A percentile compares a stretch with the other conserved stretches of the same genome.
phyloP scores from a whole-genome alignment of 1,140 invertebrate genomes.

The Latrodectus geometricus region DNA sequence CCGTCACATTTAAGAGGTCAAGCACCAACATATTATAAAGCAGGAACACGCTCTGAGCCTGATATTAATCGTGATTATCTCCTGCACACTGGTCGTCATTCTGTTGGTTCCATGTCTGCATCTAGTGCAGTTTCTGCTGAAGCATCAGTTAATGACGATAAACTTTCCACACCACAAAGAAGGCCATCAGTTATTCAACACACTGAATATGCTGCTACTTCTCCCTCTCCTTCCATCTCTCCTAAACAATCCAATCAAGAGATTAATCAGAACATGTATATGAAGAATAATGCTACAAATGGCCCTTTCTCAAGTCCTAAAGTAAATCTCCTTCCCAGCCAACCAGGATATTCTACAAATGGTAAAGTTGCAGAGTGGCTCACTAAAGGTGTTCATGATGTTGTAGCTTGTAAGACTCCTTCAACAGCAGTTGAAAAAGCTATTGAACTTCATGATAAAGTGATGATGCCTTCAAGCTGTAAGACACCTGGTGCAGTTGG shows the following conservation, averaged over 20 bases:
- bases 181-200: slow-evolving; percentile 65
- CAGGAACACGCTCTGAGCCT: slow-evolving; percentile 32
- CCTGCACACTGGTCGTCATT: slow-evolving; percentile 16
- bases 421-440: slow-evolving; percentile 34
- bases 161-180: slow-evolving; percentile 31
- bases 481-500: slow-evolving; percentile 49
- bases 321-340: slow-evolving; percentile 38
- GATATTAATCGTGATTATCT: slow-evolving; percentile 15
- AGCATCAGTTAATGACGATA: slow-evolving; percentile 8
- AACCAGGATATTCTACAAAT: slow-evolving; percentile 25
- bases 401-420: slow-evolving; percentile 57
- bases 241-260: neutral
- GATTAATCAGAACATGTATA: slow-evolving; percentile 12
- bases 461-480: slow-evolving; percentile 54
- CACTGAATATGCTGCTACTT: slow-evolving; percentile 56
- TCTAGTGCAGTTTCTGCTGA: slow-evolving; percentile 32
- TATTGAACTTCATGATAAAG: slow-evolving; percentile 52
- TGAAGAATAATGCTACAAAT: neutral
- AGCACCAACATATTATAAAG: slow-evolving; percentile 15
- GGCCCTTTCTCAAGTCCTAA: slow-evolving; percentile 35
- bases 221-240: slow-evolving; percentile 52
- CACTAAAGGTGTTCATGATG: slow-evolving; percentile 52
- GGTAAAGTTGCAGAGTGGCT: slow-evolving; percentile 58
- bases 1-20: slow-evolving; percentile 2
- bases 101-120: slow-evolving; percentile 29